Conservation (phyloP, 2,888 invertebrate species). For the Platynereis dumerilii region DNA sequence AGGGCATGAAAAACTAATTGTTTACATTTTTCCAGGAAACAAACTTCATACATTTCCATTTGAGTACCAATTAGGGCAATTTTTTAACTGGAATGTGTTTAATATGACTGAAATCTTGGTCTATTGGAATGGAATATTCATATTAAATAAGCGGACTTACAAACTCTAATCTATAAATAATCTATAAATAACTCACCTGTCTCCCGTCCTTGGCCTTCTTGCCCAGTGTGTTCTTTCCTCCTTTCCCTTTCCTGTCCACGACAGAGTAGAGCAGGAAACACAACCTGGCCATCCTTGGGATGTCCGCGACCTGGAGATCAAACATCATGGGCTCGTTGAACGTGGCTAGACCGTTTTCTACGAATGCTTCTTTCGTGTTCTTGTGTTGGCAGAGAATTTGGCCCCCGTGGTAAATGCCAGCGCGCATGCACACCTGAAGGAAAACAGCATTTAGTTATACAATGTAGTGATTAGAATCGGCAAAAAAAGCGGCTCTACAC, state of each 20-base stretch:
- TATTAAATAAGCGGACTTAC: too few species aligned
- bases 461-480: too few species aligned
- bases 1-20: too few species aligned
- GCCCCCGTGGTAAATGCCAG: constrained; percentile 88
- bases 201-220: constrained; percentile 13
- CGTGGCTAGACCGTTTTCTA: constrained; percentile 55
- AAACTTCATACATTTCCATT: too few species aligned
- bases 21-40: too few species aligned
- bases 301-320: constrained; percentile 77
- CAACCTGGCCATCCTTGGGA: constrained; percentile 87
- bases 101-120: too few species aligned
- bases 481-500: too few species aligned
- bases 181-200: constrained; percentile 16
- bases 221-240: background rate
- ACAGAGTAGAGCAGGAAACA: constrained; percentile 87
- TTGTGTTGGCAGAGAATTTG: constrained; percentile 79
- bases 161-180: too few species aligned
- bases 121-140: too few species aligned
- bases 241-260: constrained; percentile 30
- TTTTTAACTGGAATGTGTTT: too few species aligned
- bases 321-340: constrained; percentile 80
- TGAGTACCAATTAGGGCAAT: too few species aligned
- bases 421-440: constrained; percentile 78
- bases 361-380: constrained; percentile 65
- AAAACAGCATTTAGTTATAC: too few species aligned